Evolutionary conservation across 2,113 vertebrate species (phyloP).

Genomic region (Amphiprion percula): DNA sequence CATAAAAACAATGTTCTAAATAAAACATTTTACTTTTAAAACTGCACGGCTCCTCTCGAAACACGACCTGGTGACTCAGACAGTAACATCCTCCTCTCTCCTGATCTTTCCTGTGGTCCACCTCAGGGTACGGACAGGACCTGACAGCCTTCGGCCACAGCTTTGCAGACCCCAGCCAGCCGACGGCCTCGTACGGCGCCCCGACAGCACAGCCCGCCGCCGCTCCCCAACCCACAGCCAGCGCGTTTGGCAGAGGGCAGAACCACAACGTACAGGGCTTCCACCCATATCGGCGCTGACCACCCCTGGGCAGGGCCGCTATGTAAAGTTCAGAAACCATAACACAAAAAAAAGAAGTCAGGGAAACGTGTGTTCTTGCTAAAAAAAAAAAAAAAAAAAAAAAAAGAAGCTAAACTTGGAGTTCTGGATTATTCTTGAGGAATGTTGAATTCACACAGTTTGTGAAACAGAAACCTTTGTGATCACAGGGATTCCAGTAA

Average conservation of each 20-base stretch:
- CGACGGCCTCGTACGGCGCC: constrained; percentile 90
- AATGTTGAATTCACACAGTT: constrained; percentile 73
- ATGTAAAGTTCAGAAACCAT: constrained; percentile 76
- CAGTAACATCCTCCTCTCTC: background rate
- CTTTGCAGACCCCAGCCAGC: constrained; percentile 96
- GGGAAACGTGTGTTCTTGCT: constrained; percentile 86
- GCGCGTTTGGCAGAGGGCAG: constrained; percentile 94
- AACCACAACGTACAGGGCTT: constrained; percentile 99
- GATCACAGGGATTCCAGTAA: constrained; percentile 82
- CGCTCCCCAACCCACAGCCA: constrained; percentile 89
- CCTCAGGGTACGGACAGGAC: constrained; percentile 96
- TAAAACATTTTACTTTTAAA: background rate
- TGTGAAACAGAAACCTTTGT: constrained; percentile 73
- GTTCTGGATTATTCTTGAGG: constrained; percentile 74
- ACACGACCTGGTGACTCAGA: background rate
- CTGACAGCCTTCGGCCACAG: constrained; percentile 96
- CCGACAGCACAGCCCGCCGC: constrained; percentile 91
- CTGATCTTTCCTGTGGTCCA: background rate
- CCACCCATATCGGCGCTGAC: constrained; percentile 98
- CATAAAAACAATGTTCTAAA: background rate
- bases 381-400: constrained; percentile 47
- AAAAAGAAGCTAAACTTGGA: constrained; percentile 73
- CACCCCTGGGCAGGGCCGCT: constrained; percentile 31
- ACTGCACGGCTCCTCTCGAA: constrained; percentile 19
- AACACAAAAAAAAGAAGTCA: constrained; percentile 79